phyloP scores from a whole-genome alignment of 2,888 invertebrate species.

The Eupithecia subfuscata region DNA sequence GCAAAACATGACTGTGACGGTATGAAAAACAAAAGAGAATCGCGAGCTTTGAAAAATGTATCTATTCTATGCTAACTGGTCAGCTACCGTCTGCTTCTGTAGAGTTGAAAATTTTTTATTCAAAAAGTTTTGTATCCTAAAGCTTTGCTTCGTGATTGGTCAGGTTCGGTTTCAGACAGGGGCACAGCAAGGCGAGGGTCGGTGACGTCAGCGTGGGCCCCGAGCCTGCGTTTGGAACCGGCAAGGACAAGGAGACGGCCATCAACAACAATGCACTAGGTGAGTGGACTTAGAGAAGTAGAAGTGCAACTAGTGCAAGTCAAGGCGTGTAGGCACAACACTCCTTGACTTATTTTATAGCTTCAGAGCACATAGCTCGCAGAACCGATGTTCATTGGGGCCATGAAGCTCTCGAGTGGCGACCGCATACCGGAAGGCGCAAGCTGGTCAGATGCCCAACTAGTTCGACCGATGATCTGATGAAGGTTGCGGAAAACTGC shows the following conservation, averaged over 20 bases:
- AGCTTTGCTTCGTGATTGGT: constrained; percentile 41
- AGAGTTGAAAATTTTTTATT: not conserved
- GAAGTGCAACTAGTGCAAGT: too few relatives aligned
- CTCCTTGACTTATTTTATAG: too few relatives aligned
- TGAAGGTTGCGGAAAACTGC: not conserved
- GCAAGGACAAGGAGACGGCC: constrained; percentile 80
- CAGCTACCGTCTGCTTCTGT: not conserved
- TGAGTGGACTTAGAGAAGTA: constrained; percentile 51
- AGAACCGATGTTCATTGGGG: too few relatives aligned
- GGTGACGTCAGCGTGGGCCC: constrained; percentile 84
- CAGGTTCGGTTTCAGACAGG: constrained; percentile 90
- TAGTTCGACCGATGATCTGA: not conserved
- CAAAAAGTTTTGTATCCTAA: not conserved
- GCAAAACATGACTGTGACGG: too few relatives aligned
- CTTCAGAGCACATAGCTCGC: too few relatives aligned
- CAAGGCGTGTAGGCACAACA: too few relatives aligned
- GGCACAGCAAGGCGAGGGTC: constrained; percentile 87
- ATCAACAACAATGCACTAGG: constrained; percentile 82
- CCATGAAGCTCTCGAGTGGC: not conserved
- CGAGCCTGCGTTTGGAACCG: constrained; percentile 71
- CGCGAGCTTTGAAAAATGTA: too few relatives aligned
- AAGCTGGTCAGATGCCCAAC: not conserved
- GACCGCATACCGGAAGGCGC: not conserved
- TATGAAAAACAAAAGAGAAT: too few relatives aligned
- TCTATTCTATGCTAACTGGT: not conserved